phyloP scores from a whole-genome alignment of 1,140 invertebrate genomes.

The Drosophila funebris region DNA sequence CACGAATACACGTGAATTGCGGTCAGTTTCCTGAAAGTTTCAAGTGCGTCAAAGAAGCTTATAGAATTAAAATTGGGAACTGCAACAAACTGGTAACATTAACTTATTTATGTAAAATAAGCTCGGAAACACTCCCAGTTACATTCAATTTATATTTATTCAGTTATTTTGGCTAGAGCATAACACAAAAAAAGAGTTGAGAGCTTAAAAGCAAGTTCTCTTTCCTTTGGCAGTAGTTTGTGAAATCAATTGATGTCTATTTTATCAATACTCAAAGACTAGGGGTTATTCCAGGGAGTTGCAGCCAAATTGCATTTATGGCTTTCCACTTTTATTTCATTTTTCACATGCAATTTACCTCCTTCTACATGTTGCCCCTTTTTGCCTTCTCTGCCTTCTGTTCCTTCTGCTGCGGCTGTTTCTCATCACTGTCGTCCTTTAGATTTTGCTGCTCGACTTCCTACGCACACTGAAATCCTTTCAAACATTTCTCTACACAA shows the following conservation, averaged over 20 bases:
- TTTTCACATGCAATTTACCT: conserved; percentile 72
- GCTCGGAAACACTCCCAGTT: background rate
- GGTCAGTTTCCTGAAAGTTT: conserved; percentile 54
- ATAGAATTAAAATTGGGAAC: background rate
- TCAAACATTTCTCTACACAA: conserved; percentile 79
- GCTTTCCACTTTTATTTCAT: conserved; percentile 74
- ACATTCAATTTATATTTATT: conserved; percentile 5
- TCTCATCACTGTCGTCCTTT: conserved; percentile 7
- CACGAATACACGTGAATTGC: conserved; percentile 58
- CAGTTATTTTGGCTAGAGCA: background rate
- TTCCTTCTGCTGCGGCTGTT: background rate
- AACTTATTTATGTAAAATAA: background rate
- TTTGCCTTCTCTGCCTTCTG: conserved; percentile 12
- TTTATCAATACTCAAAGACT: conserved; percentile 60
- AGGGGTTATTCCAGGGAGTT: conserved; percentile 37
- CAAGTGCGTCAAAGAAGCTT: conserved; percentile 30
- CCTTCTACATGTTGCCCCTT: no score
- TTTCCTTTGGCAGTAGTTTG: background rate
- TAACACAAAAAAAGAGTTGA: background rate
- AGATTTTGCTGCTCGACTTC: conserved; percentile 9
- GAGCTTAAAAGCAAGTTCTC: conserved; percentile 7
- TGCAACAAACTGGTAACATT: background rate
- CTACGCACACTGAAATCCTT: conserved; percentile 61
- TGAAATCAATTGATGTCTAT: conserved; percentile 76
- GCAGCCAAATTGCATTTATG: conserved; percentile 78